These are phyloP conservation scores for Cavia aperea DNA, from an alignment of 2,113 vertebrate species.

Conservation along the genomic window DNA sequence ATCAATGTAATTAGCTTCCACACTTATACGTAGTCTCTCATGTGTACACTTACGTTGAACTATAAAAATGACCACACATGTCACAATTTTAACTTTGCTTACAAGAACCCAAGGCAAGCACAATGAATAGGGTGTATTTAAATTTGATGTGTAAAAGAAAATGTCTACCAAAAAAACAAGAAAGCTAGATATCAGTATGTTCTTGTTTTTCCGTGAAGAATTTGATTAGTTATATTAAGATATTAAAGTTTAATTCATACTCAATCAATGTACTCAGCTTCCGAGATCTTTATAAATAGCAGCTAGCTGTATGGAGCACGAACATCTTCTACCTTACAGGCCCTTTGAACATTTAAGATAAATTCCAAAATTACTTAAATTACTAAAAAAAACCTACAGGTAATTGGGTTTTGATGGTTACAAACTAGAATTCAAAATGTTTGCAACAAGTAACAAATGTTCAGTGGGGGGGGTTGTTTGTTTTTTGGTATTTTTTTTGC, in stretches of 20 bases:
- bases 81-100: not conserved
- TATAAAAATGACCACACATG: not conserved
- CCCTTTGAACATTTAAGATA: not conserved
- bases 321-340: not conserved
- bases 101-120: conserved; percentile 3
- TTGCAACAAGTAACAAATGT: not conserved
- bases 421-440: not conserved
- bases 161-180: not conserved
- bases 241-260: not conserved
- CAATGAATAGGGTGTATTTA: not conserved
- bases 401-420: not conserved
- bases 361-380: not conserved
- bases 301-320: not conserved
- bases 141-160: not conserved
- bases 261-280: not conserved
- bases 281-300: not conserved
- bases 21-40: not conserved
- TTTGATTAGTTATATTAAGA: not conserved
- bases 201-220: not conserved
- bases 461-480: not conserved
- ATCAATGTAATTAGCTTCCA: conserved; percentile 14
- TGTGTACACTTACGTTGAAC: conserved; percentile 2
- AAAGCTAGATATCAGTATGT: not conserved
- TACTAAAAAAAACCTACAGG: not conserved
- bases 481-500: not conserved